Evolutionary conservation across 2,888 invertebrate species (phyloP), one percentile per base, ranked within the genome.

Genomic region (Zaprionus lineosus): DNA sequence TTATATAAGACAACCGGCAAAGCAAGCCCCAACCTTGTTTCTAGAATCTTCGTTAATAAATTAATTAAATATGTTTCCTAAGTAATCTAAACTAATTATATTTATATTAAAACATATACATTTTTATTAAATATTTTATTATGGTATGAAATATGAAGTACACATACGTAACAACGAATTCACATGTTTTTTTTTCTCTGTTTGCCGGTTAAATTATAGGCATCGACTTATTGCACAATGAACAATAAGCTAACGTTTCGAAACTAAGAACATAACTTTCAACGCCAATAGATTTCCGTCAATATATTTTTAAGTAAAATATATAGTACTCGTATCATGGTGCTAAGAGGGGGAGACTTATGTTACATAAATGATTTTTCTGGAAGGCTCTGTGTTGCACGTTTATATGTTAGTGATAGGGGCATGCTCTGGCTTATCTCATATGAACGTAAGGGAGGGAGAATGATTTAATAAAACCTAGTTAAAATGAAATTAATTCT

Each of bases 1-100:
- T 77, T 77, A 77, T 77, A 81, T 77, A 77, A 75, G 73, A 65
- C 15, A 41, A 51, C 84, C 84, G 82, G 83, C 59, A 64, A 61
- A 68, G 19, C 55, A 15, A 66, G 47, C 47, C 33, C 12, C 34
- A 14, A 47, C 11, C 24, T 41, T 31, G 33, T 36, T 84, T 78
- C 77, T 63, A 69, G 82, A 77, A 84, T 3, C 34, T 81, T 81
- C 84, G 29, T 24, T 16, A 41, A 4, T 14, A 19, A 3, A 14
- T 3, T 24, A 36, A 31, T 46, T 75, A 6, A 53, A 55, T 44
- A n/a, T n/a, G n/a, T n/a, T n/a, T n/a, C n/a, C n/a, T 44, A 40
- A 21, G 8, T 11, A 51, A 68, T 44, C 11, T 31, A 33, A 44
- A n/a, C 34, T 43, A 62, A 28, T 48, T 33, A 31, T 28, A 24